These are phyloP conservation scores for Hypolimnas misippus DNA, from an alignment of 2,888 invertebrate genomes.

Conservation along the genomic window DNA sequence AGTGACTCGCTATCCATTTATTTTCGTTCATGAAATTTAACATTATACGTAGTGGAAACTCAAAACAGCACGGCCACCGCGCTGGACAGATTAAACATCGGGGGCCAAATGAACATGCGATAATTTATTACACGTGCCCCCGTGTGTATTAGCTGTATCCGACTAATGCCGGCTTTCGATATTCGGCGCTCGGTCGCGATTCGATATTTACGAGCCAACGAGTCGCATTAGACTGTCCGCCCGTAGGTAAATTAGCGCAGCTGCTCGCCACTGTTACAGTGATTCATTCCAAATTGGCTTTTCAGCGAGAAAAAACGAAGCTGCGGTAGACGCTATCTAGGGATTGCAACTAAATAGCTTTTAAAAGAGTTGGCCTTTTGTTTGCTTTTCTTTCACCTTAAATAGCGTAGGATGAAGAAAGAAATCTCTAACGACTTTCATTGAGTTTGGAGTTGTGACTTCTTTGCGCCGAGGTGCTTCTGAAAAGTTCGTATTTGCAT, in stretches of 20 bases:
- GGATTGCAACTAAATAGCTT: slow-evolving; percentile 74
- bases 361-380: slow-evolving; percentile 71
- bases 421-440: slow-evolving; percentile 42
- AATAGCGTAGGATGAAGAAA: slow-evolving; percentile 41
- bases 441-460: slow-evolving; percentile 35
- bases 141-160: slow-evolving; percentile 84
- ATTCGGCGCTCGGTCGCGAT: slow-evolving; percentile 82
- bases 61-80: slow-evolving; percentile 42
- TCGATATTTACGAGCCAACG: slow-evolving; percentile 80
- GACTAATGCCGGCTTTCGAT: slow-evolving; percentile 83
- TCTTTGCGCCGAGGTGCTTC: slow-evolving; percentile 10
- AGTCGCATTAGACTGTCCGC: slow-evolving; percentile 83
- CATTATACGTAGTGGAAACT: slow-evolving; percentile 28
- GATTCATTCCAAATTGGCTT: slow-evolving; percentile 84
- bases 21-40: slow-evolving; percentile 13
- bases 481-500: slow-evolving; percentile 24
- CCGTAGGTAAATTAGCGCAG: slow-evolving; percentile 84
- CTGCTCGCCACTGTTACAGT: slow-evolving; percentile 82
- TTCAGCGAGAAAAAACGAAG: slow-evolving; percentile 76
- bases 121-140: slow-evolving; percentile 81
- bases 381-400: slow-evolving; percentile 52
- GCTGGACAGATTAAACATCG: slow-evolving; percentile 82
- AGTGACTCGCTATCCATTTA: background rate
- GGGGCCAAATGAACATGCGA: slow-evolving; percentile 80
- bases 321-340: slow-evolving; percentile 67